Conservation (phyloP, 2,888 invertebrate species). For the Argyresthia albistria region DNA sequence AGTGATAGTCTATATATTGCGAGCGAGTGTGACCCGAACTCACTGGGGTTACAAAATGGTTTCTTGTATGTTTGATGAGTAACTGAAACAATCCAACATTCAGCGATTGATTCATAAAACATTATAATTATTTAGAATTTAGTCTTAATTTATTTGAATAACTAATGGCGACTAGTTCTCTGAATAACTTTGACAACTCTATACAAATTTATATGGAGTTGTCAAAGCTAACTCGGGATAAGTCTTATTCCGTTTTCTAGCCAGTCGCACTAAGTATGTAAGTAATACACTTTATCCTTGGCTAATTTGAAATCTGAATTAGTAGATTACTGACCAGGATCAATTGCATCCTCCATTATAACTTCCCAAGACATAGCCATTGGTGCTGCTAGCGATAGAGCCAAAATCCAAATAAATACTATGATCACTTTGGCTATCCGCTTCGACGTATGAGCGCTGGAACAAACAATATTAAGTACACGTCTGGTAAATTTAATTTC, state of each 20-base stretch:
- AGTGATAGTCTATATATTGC: slow-evolving; percentile 71
- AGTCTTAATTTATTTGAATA: too few relatives aligned
- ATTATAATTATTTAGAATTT: too few relatives aligned
- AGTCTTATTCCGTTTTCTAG: too few relatives aligned
- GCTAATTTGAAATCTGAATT: too few relatives aligned
- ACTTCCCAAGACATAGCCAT: slow-evolving; percentile 77
- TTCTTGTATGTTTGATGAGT: slow-evolving; percentile 58
- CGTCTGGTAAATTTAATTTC: neutral
- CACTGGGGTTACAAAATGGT: slow-evolving; percentile 72
- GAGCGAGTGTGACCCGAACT: slow-evolving; percentile 68
- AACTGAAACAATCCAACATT: slow-evolving; percentile 25
- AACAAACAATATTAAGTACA: slow-evolving; percentile 26
- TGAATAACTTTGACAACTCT: too few relatives aligned
- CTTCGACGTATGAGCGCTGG: slow-evolving; percentile 81
- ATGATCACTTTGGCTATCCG: slow-evolving; percentile 81
- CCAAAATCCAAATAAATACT: slow-evolving; percentile 81
- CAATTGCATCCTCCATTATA: slow-evolving; percentile 55
- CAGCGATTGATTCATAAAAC: too few relatives aligned
- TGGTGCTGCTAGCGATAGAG: slow-evolving; percentile 78
- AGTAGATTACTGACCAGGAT: slow-evolving; percentile 35
- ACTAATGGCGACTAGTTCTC: too few relatives aligned
- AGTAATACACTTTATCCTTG: too few relatives aligned
- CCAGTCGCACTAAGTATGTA: too few relatives aligned
- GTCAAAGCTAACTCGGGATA: too few relatives aligned
- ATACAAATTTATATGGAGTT: too few relatives aligned